Evolutionary conservation across 64 coral and sea anemone species (phyloP).

Genomic region (Dendronephthya gigantea): DNA sequence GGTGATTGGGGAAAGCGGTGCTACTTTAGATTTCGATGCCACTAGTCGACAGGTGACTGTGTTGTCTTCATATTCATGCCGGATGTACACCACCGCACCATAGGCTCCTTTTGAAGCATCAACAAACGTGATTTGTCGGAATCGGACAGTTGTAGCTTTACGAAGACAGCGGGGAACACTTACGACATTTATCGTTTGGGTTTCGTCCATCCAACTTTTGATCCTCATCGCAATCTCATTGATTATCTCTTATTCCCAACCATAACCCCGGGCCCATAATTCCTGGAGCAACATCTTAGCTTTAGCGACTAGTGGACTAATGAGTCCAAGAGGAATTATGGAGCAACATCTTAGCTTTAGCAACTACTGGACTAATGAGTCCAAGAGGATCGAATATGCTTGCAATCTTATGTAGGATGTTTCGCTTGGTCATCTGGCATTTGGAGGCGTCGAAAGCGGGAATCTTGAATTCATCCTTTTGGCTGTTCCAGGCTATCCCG

Average conservation of each 20-base stretch:
- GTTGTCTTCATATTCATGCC: slow-evolving; percentile 1
- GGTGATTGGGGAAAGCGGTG: slow-evolving; percentile 26
- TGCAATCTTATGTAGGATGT: slow-evolving; percentile 30
- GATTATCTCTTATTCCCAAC: slow-evolving; percentile 26
- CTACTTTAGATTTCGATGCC: slow-evolving; percentile 43
- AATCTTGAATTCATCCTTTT: slow-evolving; percentile 20
- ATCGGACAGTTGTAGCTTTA: background rate
- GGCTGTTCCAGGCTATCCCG: slow-evolving; percentile 32
- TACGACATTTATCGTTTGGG: background rate
- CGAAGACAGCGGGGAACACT: slow-evolving; percentile 25
- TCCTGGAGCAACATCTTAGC: slow-evolving; percentile 8
- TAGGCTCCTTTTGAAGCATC: slow-evolving; percentile 45
- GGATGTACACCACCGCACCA: slow-evolving; percentile 34
- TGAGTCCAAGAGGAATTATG: background rate
- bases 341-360: too few species aligned
- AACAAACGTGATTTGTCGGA: slow-evolving; percentile 34
- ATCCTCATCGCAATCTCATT: slow-evolving; percentile 24
- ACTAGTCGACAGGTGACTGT: slow-evolving; percentile 13
- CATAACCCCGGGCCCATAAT: slow-evolving; percentile 17
- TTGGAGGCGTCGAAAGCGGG: background rate
- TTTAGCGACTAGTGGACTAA: background rate
- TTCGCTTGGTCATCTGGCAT: slow-evolving; percentile 39
- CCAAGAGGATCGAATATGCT: slow-evolving; percentile 4
- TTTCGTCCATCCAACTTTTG: slow-evolving; percentile 27
- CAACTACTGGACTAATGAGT: background rate